Evolutionary conservation across 2,888 invertebrate genomes (phyloP).

Genomic region (Panzeria rudis): DNA sequence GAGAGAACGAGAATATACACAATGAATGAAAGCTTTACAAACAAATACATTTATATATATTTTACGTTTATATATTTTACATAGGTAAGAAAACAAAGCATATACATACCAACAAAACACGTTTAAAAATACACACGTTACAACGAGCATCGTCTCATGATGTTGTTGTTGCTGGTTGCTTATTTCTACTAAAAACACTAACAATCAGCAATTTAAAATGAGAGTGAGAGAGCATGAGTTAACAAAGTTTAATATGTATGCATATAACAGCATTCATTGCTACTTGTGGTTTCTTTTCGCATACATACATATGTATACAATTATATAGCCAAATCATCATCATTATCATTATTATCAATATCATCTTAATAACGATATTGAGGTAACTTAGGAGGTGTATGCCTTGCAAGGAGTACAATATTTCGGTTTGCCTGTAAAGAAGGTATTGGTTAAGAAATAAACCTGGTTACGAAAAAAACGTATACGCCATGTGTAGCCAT

Average conservation of each 20-base stretch:
- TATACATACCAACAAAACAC: constrained; percentile 26
- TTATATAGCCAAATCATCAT: constrained; percentile 34
- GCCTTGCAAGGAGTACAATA: constrained; percentile 4
- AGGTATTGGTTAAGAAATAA: constrained; percentile 60
- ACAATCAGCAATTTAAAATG: constrained; percentile 8
- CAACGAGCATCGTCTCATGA: constrained; percentile 5
- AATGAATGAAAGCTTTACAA: constrained; percentile 15
- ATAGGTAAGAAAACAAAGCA: constrained; percentile 58
- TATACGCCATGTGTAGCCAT: constrained; percentile 9
- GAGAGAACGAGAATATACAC: constrained; percentile 72
- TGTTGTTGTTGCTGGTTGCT: constrained; percentile 13
- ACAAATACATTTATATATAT: constrained; percentile 1
- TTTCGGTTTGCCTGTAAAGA: not conserved
- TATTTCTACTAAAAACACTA: constrained; percentile 20
- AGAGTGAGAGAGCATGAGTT: constrained; percentile 62
- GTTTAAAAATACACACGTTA: constrained; percentile 43
- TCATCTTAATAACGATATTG: constrained; percentile 37
- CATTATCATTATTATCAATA: constrained; percentile 41
- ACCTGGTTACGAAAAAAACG: constrained; percentile 9
- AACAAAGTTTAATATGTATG: constrained; percentile 33
- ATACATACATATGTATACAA: not conserved
- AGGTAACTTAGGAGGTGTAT: constrained; percentile 46
- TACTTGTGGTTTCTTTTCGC: constrained; percentile 57
- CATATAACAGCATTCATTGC: constrained; percentile 38
- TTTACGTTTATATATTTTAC: constrained; percentile 21